phyloP scores from a whole-genome alignment of 2,797 vertebrate species.

The Oreochromis mossambicus region DNA sequence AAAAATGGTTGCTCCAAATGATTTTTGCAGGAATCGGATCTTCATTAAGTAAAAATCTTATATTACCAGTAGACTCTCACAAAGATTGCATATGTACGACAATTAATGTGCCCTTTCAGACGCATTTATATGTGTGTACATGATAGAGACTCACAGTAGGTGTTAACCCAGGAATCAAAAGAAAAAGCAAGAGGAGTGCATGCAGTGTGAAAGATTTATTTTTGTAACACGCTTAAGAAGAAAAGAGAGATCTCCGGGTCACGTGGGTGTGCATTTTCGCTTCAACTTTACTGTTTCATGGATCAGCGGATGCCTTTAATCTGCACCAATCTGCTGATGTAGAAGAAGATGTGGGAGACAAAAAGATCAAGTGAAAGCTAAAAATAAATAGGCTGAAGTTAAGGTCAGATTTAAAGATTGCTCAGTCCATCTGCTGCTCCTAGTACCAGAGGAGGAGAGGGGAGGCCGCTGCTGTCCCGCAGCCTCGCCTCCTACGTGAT shows the following conservation, averaged over 20 bases:
- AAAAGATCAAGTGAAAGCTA: neutral
- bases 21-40: neutral
- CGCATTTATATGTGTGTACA: neutral
- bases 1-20: neutral
- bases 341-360: neutral
- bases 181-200: neutral
- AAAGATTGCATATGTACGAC: neutral
- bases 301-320: neutral
- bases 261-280: neutral
- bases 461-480: neutral
- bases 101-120: neutral
- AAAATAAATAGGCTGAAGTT: neutral
- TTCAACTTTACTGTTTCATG: neutral
- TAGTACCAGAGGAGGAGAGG: neutral
- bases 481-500: neutral
- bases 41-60: neutral
- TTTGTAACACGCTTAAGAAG: neutral
- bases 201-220: neutral
- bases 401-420: neutral
- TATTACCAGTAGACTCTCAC: neutral
- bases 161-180: neutral
- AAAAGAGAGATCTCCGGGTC: neutral
- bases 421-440: neutral
- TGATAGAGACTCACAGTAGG: neutral
- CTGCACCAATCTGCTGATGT: neutral